These are phyloP conservation scores for Neocloeon triangulifer DNA, from an alignment of 1,140 invertebrate species.

Conservation along the genomic window DNA sequence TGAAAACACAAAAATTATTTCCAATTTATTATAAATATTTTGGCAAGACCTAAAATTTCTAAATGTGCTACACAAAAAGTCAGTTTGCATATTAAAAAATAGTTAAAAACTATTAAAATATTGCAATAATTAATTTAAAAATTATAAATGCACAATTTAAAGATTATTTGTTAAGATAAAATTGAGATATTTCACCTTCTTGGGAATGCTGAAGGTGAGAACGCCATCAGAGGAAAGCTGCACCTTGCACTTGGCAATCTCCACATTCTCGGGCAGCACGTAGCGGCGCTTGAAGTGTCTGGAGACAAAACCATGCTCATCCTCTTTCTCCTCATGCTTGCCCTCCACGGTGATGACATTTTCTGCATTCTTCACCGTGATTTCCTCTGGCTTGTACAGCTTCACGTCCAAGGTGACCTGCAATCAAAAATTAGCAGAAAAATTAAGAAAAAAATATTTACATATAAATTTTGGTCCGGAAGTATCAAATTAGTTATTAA, in stretches of 20 bases:
- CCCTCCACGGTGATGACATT: constrained; percentile 38
- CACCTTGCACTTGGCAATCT: constrained; percentile 29
- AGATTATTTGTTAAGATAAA: too few relatives aligned
- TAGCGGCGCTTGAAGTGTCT: constrained; percentile 39
- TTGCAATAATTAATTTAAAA: too few relatives aligned
- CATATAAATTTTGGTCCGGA: not conserved
- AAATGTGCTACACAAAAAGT: too few relatives aligned
- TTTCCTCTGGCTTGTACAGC: constrained; percentile 57
- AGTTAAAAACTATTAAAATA: too few relatives aligned
- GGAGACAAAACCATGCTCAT: constrained; percentile 34
- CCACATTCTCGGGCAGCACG: constrained; percentile 31
- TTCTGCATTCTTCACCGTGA: constrained; percentile 48
- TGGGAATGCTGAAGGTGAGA: constrained; percentile 31
- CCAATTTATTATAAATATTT: too few relatives aligned
- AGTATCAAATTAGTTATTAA: not conserved
- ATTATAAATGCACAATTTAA: too few relatives aligned
- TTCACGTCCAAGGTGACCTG: constrained; percentile 43
- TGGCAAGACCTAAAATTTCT: too few relatives aligned
- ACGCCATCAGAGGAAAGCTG: constrained; percentile 36
- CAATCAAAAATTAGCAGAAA: constrained; percentile 11
- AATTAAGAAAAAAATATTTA: too few relatives aligned
- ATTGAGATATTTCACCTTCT: too few relatives aligned
- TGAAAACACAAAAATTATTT: too few relatives aligned
- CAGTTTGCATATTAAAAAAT: too few relatives aligned
- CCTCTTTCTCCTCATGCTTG: constrained; percentile 40